Evolutionary conservation across 1,140 invertebrate species (phyloP).

Genomic region (Philaenus spumarius): DNA sequence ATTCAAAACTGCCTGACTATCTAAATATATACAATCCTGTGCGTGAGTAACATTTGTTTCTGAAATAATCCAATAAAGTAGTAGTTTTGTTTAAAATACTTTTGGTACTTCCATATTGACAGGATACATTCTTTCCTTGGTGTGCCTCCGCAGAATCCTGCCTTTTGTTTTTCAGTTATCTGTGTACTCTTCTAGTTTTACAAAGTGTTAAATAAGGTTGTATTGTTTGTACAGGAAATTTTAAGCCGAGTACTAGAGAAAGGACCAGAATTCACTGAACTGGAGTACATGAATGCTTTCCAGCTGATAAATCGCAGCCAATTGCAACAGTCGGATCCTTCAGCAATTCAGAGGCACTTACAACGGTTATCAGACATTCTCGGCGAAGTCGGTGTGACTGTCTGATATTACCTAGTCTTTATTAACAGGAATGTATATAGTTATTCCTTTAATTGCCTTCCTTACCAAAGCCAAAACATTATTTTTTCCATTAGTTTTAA

Average conservation of each 20-base stretch:
- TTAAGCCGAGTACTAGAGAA: constrained; percentile 71
- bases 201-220: constrained; percentile 1
- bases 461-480: no score
- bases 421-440: background rate
- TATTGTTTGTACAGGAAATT: constrained; percentile 72
- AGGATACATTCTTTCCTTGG: no score
- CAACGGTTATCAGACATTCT: constrained; percentile 58
- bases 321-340: constrained; percentile 35
- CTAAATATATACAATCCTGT: no score
- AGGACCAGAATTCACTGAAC: constrained; percentile 73
- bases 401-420: constrained; percentile 28
- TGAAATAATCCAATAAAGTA: no score
- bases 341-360: constrained; percentile 46
- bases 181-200: background rate
- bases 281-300: constrained; percentile 80
- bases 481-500: no score
- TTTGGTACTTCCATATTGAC: no score
- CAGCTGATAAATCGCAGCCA: constrained; percentile 59
- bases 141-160: background rate
- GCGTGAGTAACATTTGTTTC: no score
- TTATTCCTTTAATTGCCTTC: no score
- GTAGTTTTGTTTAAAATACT: no score
- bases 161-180: background rate
- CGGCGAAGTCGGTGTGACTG: constrained; percentile 56
- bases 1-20: no score